Percentiles rank a stretch among this genome's conserved stretches.
These are phyloP conservation scores for Troides aeacus DNA, from an alignment of 2,888 invertebrate genomes.

Conservation along the genomic window DNA sequence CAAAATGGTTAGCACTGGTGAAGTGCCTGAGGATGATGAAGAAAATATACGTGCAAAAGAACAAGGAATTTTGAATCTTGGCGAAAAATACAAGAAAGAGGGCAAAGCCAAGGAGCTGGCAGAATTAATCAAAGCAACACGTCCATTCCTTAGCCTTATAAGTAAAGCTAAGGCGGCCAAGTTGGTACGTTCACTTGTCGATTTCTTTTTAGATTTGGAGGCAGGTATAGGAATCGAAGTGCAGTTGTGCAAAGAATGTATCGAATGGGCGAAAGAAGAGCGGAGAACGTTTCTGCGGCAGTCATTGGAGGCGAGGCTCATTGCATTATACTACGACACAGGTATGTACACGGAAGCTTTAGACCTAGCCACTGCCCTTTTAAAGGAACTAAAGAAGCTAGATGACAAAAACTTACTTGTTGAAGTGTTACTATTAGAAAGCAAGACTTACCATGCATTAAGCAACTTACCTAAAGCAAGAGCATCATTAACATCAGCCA, in stretches of 20 bases:
- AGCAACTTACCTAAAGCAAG: conserved; percentile 97
- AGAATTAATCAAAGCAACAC: conserved; percentile 95
- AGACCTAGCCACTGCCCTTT: conserved; percentile 89
- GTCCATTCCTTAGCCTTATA: conserved; percentile 96
- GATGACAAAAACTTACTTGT: conserved; percentile 99
- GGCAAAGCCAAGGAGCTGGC: conserved; percentile 95
- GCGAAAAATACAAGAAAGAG: conserved; percentile 94
- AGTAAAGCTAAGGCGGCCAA: conserved; percentile 99
- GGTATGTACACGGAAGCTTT: conserved; percentile 93
- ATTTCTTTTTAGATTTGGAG: conserved; percentile 98
- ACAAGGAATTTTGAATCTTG: conserved; percentile 95
- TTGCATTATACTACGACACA: conserved; percentile 96
- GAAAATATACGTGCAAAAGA: conserved; percentile 95
- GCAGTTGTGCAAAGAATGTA: conserved; percentile 97
- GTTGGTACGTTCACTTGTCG: conserved; percentile 96
- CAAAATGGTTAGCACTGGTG: conserved; percentile 88
- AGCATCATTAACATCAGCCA: conserved; percentile 97
- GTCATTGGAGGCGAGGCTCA: conserved; percentile 95
- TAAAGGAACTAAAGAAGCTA: conserved; percentile 98
- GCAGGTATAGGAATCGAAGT: conserved; percentile 97
- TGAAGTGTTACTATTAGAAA: conserved; percentile 98
- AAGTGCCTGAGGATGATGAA: conserved; percentile 90
- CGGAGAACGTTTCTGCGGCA: conserved; percentile 98
- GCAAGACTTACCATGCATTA: conserved; percentile 98
- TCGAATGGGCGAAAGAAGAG: conserved; percentile 99